Conservation (phyloP, 2,113 vertebrate species). For the Donacobius atricapilla region DNA sequence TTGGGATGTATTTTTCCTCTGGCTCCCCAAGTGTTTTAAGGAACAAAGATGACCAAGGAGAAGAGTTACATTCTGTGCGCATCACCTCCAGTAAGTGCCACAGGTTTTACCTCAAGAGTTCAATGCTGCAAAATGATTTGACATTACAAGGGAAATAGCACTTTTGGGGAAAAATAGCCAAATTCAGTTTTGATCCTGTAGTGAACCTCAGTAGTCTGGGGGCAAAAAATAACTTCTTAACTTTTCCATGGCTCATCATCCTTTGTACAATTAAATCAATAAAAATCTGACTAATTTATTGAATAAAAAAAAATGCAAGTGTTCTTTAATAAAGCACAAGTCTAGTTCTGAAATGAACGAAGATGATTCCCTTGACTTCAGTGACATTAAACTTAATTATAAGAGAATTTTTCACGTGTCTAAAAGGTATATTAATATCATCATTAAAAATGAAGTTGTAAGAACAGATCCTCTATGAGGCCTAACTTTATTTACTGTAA, state of each 20-base stretch:
- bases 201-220: not conserved
- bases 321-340: not conserved
- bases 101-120: not conserved
- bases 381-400: not conserved
- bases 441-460: not conserved
- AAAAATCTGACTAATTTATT: not conserved
- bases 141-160: not conserved
- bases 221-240: not conserved
- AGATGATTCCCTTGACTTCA: not conserved
- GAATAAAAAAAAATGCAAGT: not conserved
- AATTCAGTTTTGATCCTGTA: not conserved
- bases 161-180: not conserved
- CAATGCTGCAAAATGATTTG: not conserved
- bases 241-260: not conserved
- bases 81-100: not conserved
- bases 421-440: not conserved
- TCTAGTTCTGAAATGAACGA: not conserved
- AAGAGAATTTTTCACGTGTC: not conserved
- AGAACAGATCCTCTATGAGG: not conserved
- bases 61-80: not conserved
- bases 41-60: not conserved
- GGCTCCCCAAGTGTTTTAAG: not conserved
- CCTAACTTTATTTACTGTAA: not conserved
- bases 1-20: not conserved
- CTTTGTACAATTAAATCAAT: not conserved